These are phyloP conservation scores for Melolontha melolontha DNA, from an alignment of 2,888 invertebrate species.

Conservation along the genomic window DNA sequence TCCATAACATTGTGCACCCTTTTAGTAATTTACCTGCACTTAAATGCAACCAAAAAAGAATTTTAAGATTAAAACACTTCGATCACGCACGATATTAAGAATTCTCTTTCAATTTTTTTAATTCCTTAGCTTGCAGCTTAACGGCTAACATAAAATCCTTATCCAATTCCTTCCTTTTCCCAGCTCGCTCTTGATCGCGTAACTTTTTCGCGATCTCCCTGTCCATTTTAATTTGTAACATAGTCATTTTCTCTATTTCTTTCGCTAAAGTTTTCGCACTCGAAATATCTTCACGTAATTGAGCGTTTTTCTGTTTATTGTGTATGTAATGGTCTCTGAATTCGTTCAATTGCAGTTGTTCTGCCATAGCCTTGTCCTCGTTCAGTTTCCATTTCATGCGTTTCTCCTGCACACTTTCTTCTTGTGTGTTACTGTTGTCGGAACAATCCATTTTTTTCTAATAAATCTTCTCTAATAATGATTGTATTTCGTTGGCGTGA, in stretches of 20 bases:
- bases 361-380: slow-evolving; percentile 24
- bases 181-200: slow-evolving; percentile 11
- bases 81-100: no score
- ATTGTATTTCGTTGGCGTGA: no score
- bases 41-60: no score
- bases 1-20: no score
- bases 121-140: no score
- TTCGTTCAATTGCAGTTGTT: slow-evolving; percentile 26
- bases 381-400: slow-evolving; percentile 30
- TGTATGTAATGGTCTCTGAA: slow-evolving; percentile 21
- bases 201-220: slow-evolving; percentile 11
- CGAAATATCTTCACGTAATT: slow-evolving; percentile 27
- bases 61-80: no score
- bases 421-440: background rate
- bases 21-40: no score
- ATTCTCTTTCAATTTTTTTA: no score
- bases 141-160: background rate
- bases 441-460: slow-evolving; percentile 19
- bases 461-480: background rate
- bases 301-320: slow-evolving; percentile 22
- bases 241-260: slow-evolving; percentile 18
- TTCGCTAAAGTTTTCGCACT: slow-evolving; percentile 25
- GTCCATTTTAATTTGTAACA: slow-evolving; percentile 22
- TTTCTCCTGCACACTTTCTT: slow-evolving; percentile 6
- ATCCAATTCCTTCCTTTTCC: slow-evolving; percentile 12